These are phyloP conservation scores for Dasysyrphus tricinctus DNA, from an alignment of 2,888 invertebrate species.

Conservation along the genomic window DNA sequence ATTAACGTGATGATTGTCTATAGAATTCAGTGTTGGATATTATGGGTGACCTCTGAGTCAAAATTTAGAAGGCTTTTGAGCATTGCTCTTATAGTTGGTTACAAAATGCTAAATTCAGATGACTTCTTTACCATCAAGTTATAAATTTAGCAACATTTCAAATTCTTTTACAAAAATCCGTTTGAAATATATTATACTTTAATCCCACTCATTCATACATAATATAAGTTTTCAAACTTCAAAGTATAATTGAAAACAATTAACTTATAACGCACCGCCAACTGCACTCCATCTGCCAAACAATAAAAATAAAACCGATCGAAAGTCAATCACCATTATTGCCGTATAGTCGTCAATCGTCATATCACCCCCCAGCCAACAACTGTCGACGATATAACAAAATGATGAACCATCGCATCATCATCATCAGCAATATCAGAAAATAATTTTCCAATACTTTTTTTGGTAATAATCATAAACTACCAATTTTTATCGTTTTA, in stretches of 20 bases:
- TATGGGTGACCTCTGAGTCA: too few relatives aligned
- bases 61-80: too few relatives aligned
- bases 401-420: constrained; percentile 24
- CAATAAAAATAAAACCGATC: constrained; percentile 42
- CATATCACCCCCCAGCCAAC: constrained; percentile 32
- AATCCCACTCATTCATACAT: neutral
- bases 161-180: neutral
- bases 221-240: neutral
- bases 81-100: too few relatives aligned
- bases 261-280: constrained; percentile 28
- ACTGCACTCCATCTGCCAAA: constrained; percentile 64
- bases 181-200: neutral
- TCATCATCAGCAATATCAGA: constrained; percentile 30
- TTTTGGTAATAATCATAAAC: constrained; percentile 71
- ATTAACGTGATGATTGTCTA: too few relatives aligned
- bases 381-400: constrained; percentile 62
- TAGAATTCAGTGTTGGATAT: too few relatives aligned
- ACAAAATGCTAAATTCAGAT: too few relatives aligned
- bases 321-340: constrained; percentile 68
- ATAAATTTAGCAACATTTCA: too few relatives aligned
- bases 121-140: too few relatives aligned
- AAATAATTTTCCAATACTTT: constrained; percentile 52
- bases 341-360: constrained; percentile 4
- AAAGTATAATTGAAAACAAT: constrained; percentile 33
- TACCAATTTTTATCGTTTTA: constrained; percentile 70